These are phyloP conservation scores for Ptilorrhoa leucosticta DNA, from an alignment of 2,113 vertebrate species.

Conservation along the genomic window DNA sequence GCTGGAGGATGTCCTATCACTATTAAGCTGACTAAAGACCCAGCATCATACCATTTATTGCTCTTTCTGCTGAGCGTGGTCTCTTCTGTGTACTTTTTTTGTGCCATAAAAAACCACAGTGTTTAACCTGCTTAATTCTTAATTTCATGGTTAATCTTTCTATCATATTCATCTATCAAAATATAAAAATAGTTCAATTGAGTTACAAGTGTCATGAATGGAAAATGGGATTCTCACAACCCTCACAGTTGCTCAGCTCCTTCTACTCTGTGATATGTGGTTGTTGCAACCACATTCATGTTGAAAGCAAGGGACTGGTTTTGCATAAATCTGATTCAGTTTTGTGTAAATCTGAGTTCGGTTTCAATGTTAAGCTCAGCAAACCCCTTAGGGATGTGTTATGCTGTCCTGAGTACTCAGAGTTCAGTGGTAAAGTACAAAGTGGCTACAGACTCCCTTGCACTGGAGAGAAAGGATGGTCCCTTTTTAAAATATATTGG, in stretches of 20 bases:
- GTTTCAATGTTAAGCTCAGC: background rate
- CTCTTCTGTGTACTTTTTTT: background rate
- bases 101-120: background rate
- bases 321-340: background rate
- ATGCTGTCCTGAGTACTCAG: background rate
- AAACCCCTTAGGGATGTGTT: background rate
- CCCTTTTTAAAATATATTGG: background rate
- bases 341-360: accelerated
- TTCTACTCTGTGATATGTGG: background rate
- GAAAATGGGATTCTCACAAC: background rate
- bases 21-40: background rate
- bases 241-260: background rate
- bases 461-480: background rate
- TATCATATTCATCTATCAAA: background rate
- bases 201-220: background rate
- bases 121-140: background rate
- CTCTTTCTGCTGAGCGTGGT: background rate
- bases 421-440: background rate
- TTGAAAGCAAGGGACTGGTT: background rate
- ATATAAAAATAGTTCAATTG: background rate
- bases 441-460: background rate
- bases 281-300: background rate
- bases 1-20: background rate
- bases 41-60: background rate
- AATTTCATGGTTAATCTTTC: background rate